These are phyloP conservation scores for Graphium colonna DNA, from an alignment of 2,888 invertebrate species.

Conservation along the genomic window DNA sequence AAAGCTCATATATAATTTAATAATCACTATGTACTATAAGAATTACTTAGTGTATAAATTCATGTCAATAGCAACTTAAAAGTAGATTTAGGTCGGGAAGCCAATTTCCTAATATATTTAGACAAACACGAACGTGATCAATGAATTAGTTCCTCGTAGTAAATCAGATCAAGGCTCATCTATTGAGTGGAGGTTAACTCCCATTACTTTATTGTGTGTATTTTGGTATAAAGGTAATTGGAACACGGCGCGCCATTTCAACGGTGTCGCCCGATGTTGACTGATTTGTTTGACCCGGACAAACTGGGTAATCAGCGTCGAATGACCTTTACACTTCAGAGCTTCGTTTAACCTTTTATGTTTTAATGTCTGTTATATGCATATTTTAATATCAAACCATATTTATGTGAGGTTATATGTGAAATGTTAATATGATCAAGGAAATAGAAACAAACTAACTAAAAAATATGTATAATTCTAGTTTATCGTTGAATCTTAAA, in stretches of 20 bases:
- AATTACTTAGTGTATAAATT: background rate
- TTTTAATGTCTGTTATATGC: background rate
- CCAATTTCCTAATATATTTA: no score
- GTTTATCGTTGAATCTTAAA: no score
- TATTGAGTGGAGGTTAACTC: conserved; percentile 4
- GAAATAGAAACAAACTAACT: no score
- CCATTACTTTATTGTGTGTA: conserved; percentile 10
- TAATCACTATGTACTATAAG: background rate
- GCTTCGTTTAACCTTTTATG: background rate
- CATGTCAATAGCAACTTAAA: no score
- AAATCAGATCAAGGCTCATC: conserved; percentile 5
- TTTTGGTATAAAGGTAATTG: conserved; percentile 9
- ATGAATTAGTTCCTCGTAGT: background rate
- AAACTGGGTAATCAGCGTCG: conserved; percentile 1
- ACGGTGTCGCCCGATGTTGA: conserved; percentile 1
- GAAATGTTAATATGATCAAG: no score
- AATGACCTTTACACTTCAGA: background rate
- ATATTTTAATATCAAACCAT: no score
- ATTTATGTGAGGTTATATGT: no score
- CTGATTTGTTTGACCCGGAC: conserved; percentile 6
- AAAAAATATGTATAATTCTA: no score
- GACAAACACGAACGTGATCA: no score
- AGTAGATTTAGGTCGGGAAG: no score
- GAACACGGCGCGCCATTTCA: conserved; percentile 8
- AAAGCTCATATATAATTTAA: background rate